These are phyloP conservation scores for Platerodrilus igneus DNA, from an alignment of 2,888 invertebrate species.

Conservation along the genomic window DNA sequence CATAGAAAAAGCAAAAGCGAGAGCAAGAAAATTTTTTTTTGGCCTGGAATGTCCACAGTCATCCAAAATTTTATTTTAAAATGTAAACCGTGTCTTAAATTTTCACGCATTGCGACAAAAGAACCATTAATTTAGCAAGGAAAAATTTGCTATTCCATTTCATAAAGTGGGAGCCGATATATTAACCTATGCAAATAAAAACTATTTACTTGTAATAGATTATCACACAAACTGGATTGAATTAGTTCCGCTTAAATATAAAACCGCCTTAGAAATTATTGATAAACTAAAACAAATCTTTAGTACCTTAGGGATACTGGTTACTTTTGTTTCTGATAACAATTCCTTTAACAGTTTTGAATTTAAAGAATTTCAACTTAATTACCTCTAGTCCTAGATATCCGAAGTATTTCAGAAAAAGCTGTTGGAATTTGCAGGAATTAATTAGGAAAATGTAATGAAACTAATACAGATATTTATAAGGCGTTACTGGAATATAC, in stretches of 20 bases:
- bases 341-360: constrained; percentile 24
- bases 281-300: constrained; percentile 22
- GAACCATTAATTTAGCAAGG: constrained; percentile 18
- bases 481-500: constrained; percentile 14
- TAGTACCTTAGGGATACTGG: constrained; percentile 21
- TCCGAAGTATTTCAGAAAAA: constrained; percentile 23
- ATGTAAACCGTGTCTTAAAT: constrained; percentile 15
- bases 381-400: constrained; percentile 24
- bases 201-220: constrained; percentile 27
- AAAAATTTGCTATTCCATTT: constrained; percentile 13
- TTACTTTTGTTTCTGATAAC: constrained; percentile 24
- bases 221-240: constrained; percentile 25
- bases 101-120: constrained; percentile 10
- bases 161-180: constrained; percentile 15
- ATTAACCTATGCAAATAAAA: constrained; percentile 18
- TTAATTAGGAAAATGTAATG: constrained; percentile 16
- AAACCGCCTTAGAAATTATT: constrained; percentile 15
- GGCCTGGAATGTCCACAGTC: constrained; percentile 15
- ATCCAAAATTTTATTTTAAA: constrained; percentile 13
- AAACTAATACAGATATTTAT: constrained; percentile 11
- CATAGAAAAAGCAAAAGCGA: constrained; percentile 15
- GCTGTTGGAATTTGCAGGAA: constrained; percentile 24
- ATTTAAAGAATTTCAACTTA: constrained; percentile 21
- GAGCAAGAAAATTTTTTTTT: constrained; percentile 15
- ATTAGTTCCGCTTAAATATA: constrained; percentile 16